Evolutionary conservation across 2,888 invertebrate genomes (phyloP).

Genomic region (Hyppa rectilinea): DNA sequence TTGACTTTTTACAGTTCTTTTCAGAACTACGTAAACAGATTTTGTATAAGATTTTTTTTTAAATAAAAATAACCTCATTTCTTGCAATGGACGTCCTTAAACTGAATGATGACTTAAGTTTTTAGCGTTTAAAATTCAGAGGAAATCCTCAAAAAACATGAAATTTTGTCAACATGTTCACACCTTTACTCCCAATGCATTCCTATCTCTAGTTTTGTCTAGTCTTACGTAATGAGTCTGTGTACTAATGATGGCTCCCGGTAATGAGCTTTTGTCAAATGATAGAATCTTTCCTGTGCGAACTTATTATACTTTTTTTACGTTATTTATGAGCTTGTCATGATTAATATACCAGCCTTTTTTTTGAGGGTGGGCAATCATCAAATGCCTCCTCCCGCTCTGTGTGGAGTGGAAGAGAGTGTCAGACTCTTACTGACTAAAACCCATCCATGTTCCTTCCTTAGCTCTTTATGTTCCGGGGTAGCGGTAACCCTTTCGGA

Average conservation of each 20-base stretch:
- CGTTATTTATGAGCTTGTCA: constrained; percentile 10
- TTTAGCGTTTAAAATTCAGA: not conserved
- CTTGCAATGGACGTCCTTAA: not conserved
- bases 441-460: too few relatives aligned
- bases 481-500: too few relatives aligned
- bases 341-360: not conserved
- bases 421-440: too few relatives aligned
- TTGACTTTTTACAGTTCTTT: too few relatives aligned
- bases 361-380: too few relatives aligned
- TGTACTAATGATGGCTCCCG: constrained; percentile 43
- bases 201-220: constrained; percentile 44
- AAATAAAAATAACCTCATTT: too few relatives aligned
- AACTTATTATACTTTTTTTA: constrained; percentile 1
- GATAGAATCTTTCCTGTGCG: constrained; percentile 5
- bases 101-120: not conserved
- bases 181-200: constrained; percentile 50
- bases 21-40: too few relatives aligned
- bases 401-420: too few relatives aligned
- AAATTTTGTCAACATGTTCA: constrained; percentile 12
- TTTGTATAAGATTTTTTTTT: too few relatives aligned
- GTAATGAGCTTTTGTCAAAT: constrained; percentile 54
- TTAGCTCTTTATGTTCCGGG: too few relatives aligned
- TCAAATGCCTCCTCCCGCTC: too few relatives aligned
- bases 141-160: not conserved
- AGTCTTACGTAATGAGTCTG: constrained; percentile 49